These are phyloP conservation scores for Drymodes brunneopygia DNA, from an alignment of 2,113 vertebrate genomes.

Conservation along the genomic window DNA sequence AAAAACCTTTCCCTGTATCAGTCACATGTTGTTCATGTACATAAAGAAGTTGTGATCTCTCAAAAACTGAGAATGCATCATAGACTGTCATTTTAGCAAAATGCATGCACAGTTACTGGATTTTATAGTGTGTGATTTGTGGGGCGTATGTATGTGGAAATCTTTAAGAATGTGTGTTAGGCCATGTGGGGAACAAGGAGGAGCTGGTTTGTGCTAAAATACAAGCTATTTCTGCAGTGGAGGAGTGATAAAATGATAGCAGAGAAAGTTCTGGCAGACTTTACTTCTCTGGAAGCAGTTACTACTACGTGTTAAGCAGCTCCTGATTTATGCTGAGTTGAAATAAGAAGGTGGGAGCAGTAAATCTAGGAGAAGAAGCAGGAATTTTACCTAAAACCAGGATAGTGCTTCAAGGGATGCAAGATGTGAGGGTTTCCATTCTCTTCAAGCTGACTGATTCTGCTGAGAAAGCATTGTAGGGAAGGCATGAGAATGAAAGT, in stretches of 20 bases:
- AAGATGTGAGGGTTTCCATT: background rate
- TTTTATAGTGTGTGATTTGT: constrained; percentile 34
- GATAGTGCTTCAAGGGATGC: background rate
- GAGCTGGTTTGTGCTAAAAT: background rate
- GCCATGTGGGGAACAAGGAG: background rate
- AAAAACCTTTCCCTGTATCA: background rate
- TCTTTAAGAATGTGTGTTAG: background rate
- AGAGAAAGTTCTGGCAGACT: background rate
- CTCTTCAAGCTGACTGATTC: background rate
- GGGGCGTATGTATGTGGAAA: background rate
- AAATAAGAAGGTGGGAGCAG: background rate
- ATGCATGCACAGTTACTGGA: background rate
- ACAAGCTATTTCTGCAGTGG: background rate
- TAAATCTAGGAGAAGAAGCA: background rate
- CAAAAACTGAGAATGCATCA: background rate
- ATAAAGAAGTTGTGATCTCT: background rate
- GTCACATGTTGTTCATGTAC: background rate
- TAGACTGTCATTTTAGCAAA: background rate
- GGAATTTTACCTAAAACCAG: background rate
- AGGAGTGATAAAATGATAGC: constrained; percentile 28
- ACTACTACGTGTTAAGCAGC: background rate
- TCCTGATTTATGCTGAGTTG: background rate
- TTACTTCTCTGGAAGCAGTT: constrained; percentile 7
- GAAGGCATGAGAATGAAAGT: background rate
- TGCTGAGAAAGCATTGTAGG: background rate